A percentile compares a stretch with the other conserved stretches of the same genome.
Conservation (phyloP, 2,113 vertebrate genomes). For the Chionis minor region DNA sequence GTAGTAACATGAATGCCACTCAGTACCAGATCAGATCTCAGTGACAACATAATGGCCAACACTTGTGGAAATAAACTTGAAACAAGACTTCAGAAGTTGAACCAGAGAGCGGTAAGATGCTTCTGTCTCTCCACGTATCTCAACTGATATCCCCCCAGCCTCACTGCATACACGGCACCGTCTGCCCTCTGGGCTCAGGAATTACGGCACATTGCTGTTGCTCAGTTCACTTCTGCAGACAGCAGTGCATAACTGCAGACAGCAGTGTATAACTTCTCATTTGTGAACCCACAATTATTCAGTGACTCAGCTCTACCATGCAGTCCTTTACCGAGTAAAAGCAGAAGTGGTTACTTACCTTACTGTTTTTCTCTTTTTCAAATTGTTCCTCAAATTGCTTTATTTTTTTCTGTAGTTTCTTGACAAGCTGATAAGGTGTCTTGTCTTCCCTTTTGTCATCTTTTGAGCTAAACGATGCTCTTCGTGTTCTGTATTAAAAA, state of each 20-base stretch:
- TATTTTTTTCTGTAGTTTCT: constrained; percentile 97
- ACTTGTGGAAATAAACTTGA: not conserved
- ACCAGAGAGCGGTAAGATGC: not conserved
- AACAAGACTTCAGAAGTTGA: not conserved
- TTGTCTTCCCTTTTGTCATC: constrained; percentile 90
- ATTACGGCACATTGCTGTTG: not conserved
- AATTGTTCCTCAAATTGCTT: constrained; percentile 97
- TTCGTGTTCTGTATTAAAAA: constrained; percentile 83
- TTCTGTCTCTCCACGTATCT: not conserved
- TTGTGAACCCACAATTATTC: not conserved
- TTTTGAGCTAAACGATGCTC: constrained; percentile 91
- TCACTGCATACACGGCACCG: not conserved
- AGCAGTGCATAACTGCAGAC: accelerated
- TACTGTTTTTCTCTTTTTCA: constrained; percentile 94
- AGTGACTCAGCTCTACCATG: not conserved
- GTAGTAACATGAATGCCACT: not conserved
- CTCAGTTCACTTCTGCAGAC: not conserved
- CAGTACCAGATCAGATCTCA: not conserved
- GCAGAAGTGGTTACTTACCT: constrained; percentile 71
- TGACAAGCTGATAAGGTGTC: constrained; percentile 91
- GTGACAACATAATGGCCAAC: not conserved
- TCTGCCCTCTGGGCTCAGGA: not conserved
- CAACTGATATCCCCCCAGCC: not conserved
- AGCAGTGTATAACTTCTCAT: accelerated
- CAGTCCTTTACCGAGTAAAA: not conserved